Conservation (phyloP, 1,140 invertebrate species). For the Zaprionus ornatus region DNA sequence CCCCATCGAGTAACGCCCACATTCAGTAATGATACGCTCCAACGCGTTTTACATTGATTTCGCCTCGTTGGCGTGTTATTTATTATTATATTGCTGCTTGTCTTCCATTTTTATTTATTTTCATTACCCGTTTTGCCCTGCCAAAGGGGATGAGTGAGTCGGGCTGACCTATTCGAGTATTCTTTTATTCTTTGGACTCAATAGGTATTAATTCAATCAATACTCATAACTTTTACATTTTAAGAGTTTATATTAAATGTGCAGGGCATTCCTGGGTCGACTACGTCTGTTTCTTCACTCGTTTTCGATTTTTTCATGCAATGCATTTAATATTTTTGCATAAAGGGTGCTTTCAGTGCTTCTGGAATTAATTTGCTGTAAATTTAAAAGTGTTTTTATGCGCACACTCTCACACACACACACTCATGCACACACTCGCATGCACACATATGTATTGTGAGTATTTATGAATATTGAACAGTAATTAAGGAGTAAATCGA, state of each 20-base stretch:
- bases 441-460: conserved; percentile 10
- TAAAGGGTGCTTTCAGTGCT: conserved; percentile 22
- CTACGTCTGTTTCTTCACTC: neutral
- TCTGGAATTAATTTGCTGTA: conserved; percentile 69
- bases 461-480: conserved; percentile 61
- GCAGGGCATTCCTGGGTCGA: neutral
- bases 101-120: conserved; percentile 30
- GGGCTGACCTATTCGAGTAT: neutral
- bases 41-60: conserved; percentile 77
- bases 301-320: conserved; percentile 17
- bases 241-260: neutral
- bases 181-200: neutral
- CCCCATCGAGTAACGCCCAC: conserved; percentile 33
- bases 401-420: conserved; percentile 11
- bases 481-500: conserved; percentile 72
- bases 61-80: conserved; percentile 73
- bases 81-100: conserved; percentile 65
- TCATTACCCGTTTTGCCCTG: neutral
- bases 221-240: neutral
- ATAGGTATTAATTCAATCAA: neutral
- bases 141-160: neutral
- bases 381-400: conserved; percentile 52
- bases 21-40: conserved; percentile 71
- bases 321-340: conserved; percentile 57
- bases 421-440: neutral